Evolutionary conservation across 2,113 vertebrate species (phyloP), one percentile per base, ranked within the genome.

Genomic region (Archocentrus centrarchus): DNA sequence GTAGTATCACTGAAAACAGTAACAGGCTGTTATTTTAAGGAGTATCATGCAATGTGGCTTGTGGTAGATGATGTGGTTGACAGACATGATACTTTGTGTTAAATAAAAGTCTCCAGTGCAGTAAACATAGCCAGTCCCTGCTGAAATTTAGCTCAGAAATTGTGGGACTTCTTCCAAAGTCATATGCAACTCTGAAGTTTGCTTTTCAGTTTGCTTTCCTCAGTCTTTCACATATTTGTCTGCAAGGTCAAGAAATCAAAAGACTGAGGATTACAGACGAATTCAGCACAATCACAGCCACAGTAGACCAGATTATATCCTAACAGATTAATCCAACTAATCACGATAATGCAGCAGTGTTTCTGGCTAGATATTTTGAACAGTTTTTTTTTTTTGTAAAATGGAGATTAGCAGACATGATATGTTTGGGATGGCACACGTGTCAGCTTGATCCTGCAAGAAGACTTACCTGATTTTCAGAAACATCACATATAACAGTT

Each of bases 241-340:
- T 50, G 27, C 79, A 77, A 87, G 58, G 53, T 77, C n/a, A 59
- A 84, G 57, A 86, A 75, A 76, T 59, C 44, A 86, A 50, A 79
- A 53, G 50, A 77, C 18, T 13, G n/a, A 68, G 57, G 47, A 86
- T 82, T 62, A 66, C 63, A 77, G 75, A 68, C 9, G 0, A 80
- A 77, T 20, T 53, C 13, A 73, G 30, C 3, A 6, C 50, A 62
- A 59, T 39, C 53, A 18, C 32, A 60, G 77, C 22, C 79, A 83
- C 64, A 70, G 39, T 59, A 75, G 50, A 87, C 47, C 66, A 82
- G 86, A 85, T 79, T 39, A 82, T 64, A 85, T 47, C 20, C 32
- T 73, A 77, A 68, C 66, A 35, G 37, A 66, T 50, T 78, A 82
- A 82, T 89, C 82, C 82, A 77, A 66, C 80, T 84, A 88, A 89